phyloP scores from a whole-genome alignment of 2,888 invertebrate genomes.

The Podotricha telesiphe region DNA sequence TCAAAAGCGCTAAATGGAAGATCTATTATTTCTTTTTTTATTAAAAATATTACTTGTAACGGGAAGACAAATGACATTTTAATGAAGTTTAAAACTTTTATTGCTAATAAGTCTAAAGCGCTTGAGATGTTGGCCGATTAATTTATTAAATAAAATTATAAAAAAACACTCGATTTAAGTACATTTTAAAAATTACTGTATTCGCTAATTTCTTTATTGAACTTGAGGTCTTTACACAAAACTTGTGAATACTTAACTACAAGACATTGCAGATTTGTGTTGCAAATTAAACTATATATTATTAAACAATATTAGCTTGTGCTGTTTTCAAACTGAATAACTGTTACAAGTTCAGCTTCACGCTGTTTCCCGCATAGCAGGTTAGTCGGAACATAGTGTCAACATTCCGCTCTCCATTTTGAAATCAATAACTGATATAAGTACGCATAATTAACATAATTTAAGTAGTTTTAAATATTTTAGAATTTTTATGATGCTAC shows the following conservation, averaged over 20 bases:
- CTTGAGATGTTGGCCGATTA: neutral
- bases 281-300: conserved; percentile 17
- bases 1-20: neutral
- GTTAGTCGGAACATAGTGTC: no score
- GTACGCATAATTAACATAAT: neutral
- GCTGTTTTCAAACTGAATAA: conserved; percentile 18
- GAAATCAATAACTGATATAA: neutral
- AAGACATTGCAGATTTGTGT: conserved; percentile 34
- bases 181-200: conserved; percentile 2
- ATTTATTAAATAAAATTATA: neutral
- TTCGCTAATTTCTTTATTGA: conserved; percentile 5
- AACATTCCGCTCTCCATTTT: no score
- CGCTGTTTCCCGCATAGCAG: no score
- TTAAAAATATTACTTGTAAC: neutral
- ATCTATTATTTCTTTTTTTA: neutral
- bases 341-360: no score
- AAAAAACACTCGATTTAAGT: neutral
- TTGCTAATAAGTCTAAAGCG: neutral
- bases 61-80: neutral
- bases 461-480: neutral
- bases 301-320: conserved; percentile 11
- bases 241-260: conserved; percentile 12
- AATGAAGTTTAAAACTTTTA: neutral
- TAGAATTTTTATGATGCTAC: no score
- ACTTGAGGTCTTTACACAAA: conserved; percentile 9